Base-by-base conservation (phyloP, 2,888 invertebrate species). In the Phengaris arion region DNA sequence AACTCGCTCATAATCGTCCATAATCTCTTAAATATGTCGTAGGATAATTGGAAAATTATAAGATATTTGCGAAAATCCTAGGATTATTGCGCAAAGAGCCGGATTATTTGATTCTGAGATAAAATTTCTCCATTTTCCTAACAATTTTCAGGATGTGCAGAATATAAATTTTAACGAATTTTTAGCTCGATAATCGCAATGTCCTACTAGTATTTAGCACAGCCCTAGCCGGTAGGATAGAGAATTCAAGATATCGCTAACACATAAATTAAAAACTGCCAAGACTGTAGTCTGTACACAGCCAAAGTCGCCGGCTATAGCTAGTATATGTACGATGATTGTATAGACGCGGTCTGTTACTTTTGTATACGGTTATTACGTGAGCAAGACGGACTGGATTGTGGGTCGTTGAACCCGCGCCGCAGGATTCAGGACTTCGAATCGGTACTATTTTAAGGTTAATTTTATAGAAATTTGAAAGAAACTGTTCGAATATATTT, bases 381-480 rank as follows among this genome's bases (percentile, higher is more conserved):
- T 90, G 89, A 87, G 88, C 89, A 92, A 92, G 92, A 89, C 88
- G 89, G 88, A 91, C 92, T 92, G 92, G 93, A 90, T 90, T 87
- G 79, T 86, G 90, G 93, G 87, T 89, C 90, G 82, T 82, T 85
- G 90, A 92, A 91, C 91, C 85, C 81, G 83, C 85, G 85, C 83
- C 89, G 88, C 88, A 90, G 93, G 92, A 91, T 89, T 89, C 90
- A 90, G 93, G 93, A 92, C 91, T 89, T 57, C 69, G 51, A 52
- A 52, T 68, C 55, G 46, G 68, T n/a, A 75, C 64, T 54, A 74
- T 59, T 69, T 69, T 69, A 22, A 54, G 13, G 13, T 55, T 69
- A 12, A 69, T 69, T 46, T 12, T 22, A 75, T 45, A 6, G 22
- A 9, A 15, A 70, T 51, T 70, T 6, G 15, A 48, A 70, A 70